A percentile compares a stretch with the other conserved stretches of the same genome.
Conservation (phyloP, 1,140 invertebrate species). For the Rhyacophila brunnea region DNA sequence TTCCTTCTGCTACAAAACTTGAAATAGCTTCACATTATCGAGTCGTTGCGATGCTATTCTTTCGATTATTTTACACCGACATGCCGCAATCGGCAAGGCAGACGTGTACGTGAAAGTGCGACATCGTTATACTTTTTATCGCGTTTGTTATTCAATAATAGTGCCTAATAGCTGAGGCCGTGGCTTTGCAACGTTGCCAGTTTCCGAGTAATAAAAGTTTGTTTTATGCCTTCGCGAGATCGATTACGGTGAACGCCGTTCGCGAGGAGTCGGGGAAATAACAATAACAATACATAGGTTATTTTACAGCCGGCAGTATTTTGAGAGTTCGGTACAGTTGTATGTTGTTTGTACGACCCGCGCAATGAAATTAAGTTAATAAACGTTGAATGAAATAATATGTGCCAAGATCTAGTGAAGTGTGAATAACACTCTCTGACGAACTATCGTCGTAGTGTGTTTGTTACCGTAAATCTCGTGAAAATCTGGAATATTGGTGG, state of each 20-base stretch:
- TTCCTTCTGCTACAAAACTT: constrained; percentile 9
- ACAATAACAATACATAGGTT: too few species aligned
- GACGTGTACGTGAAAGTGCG: constrained; percentile 22
- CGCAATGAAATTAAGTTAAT: too few species aligned
- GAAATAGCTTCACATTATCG: constrained; percentile 13
- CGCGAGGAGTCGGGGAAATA: not conserved
- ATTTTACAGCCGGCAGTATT: too few species aligned
- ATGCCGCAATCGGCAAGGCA: constrained; percentile 13
- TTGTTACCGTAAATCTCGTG: too few species aligned
- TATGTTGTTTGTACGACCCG: too few species aligned
- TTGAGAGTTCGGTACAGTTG: too few species aligned
- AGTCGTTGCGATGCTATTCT: constrained; percentile 11
- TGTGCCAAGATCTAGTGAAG: too few species aligned
- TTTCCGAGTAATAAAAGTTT: not conserved
- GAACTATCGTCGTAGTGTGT: too few species aligned
- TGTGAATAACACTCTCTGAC: too few species aligned
- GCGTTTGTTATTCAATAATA: not conserved
- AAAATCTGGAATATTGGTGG: not conserved
- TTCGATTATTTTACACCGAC: constrained; percentile 4
- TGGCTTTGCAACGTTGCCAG: not conserved
- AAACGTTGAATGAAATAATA: too few species aligned
- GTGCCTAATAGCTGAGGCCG: not conserved
- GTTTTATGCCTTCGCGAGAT: not conserved
- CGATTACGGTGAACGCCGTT: constrained; percentile 5
- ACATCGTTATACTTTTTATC: constrained; percentile 15